These are phyloP conservation scores for Ormyrus pomaceus DNA, from an alignment of 2,888 invertebrate species.

Conservation along the genomic window DNA sequence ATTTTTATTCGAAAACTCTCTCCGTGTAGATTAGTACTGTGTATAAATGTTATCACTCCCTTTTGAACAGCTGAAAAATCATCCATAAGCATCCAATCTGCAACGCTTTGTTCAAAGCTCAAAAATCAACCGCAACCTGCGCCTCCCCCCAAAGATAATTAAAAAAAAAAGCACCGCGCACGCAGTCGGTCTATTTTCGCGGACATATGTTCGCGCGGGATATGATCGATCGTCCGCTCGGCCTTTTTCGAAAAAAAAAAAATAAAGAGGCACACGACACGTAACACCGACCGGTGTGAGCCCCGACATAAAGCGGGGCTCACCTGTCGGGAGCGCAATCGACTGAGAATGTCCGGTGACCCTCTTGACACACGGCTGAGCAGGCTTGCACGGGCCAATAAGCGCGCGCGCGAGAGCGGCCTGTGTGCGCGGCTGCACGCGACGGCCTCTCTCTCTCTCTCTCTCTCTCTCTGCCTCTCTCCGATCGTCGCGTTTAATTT, in stretches of 20 bases:
- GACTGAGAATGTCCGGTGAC: slow-evolving; percentile 72
- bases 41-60: too few species aligned
- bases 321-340: slow-evolving; percentile 65
- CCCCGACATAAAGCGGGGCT: too few species aligned
- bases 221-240: slow-evolving; percentile 60
- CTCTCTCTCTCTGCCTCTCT: background rate
- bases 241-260: slow-evolving; percentile 20
- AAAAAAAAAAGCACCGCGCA: slow-evolving; percentile 52
- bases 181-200: slow-evolving; percentile 58
- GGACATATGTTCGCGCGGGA: background rate
- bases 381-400: slow-evolving; percentile 64
- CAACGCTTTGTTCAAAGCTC: too few species aligned
- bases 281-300: too few species aligned
- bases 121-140: too few species aligned
- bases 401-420: slow-evolving; percentile 55
- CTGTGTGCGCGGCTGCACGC: background rate
- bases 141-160: too few species aligned
- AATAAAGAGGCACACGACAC: too few species aligned
- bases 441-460: background rate
- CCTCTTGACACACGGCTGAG: slow-evolving; percentile 68
- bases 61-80: too few species aligned
- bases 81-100: too few species aligned
- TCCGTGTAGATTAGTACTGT: too few species aligned
- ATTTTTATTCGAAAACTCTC: too few species aligned
- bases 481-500: slow-evolving; percentile 21